Evolutionary conservation across 1,140 invertebrate species (phyloP).

Genomic region (Sycobia sp.): DNA sequence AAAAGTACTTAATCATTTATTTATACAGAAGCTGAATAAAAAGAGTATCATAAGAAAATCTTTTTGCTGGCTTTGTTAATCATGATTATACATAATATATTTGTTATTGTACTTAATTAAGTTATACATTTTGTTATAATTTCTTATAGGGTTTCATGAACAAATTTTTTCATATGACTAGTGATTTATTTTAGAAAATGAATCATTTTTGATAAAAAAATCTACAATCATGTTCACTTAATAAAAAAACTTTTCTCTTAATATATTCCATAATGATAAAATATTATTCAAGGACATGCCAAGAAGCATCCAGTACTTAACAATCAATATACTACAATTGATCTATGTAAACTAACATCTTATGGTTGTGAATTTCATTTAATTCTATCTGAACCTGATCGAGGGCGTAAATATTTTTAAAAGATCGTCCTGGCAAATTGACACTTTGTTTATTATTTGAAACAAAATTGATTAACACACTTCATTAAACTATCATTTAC

Average conservation of each 20-base stretch:
- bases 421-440: conserved; percentile 15
- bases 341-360: conserved; percentile 21
- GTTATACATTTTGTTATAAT: conserved; percentile 29
- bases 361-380: conserved; percentile 4
- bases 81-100: conserved; percentile 26
- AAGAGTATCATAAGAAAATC: conserved; percentile 22
- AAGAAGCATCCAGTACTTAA: conserved; percentile 20
- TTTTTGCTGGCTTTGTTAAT: conserved; percentile 9
- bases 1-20: conserved; percentile 22
- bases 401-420: conserved; percentile 1
- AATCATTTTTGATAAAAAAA: conserved; percentile 17
- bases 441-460: conserved; percentile 15
- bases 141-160: conserved; percentile 4
- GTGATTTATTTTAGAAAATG: conserved; percentile 27
- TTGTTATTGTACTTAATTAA: conserved; percentile 18
- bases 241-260: conserved; percentile 18
- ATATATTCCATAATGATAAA: conserved; percentile 13
- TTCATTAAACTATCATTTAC: conserved; percentile 6
- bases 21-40: conserved; percentile 26
- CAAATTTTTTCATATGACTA: conserved; percentile 30
- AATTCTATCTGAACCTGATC: background rate
- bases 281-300: conserved; percentile 25
- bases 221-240: conserved; percentile 14
- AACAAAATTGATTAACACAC: conserved; percentile 16
- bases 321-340: background rate